Conservation (phyloP, 2,113 vertebrate species). For the Macquaria ambigua region DNA sequence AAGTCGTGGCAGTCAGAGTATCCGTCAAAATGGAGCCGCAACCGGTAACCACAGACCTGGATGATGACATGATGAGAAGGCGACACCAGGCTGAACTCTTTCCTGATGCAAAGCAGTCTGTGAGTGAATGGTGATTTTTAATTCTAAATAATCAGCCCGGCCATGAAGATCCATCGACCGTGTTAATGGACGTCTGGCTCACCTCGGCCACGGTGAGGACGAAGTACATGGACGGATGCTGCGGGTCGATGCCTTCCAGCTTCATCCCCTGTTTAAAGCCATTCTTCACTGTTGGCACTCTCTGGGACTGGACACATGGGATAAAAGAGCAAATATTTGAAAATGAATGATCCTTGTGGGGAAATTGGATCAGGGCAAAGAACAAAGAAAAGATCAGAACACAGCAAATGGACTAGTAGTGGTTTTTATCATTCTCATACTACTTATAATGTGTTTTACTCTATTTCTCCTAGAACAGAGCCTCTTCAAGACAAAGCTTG, state of each 20-base stretch:
- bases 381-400: not conserved
- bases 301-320: slow-evolving; percentile 84
- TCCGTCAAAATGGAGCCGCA: slow-evolving; percentile 97
- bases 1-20: slow-evolving; percentile 98
- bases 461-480: not conserved
- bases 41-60: slow-evolving; percentile 95
- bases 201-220: slow-evolving; percentile 98
- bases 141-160: slow-evolving; percentile 8
- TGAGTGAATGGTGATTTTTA: not conserved
- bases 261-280: slow-evolving; percentile 98
- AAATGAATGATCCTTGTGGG: not conserved
- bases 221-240: slow-evolving; percentile 98
- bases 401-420: not conserved
- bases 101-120: slow-evolving; percentile 7
- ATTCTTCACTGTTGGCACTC: slow-evolving; percentile 88
- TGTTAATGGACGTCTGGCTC: slow-evolving; percentile 44
- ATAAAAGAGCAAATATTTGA: slow-evolving; percentile 5
- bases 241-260: slow-evolving; percentile 96
- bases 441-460: not conserved
- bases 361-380: not conserved
- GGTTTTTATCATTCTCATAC: not conserved
- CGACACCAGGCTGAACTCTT: not conserved
- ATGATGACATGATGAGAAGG: not conserved
- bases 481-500: not conserved
- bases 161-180: not conserved